Evolutionary conservation across 2,113 vertebrate species (phyloP), one percentile per base, ranked within the genome.

Genomic region (Alexandromys fortis): DNA sequence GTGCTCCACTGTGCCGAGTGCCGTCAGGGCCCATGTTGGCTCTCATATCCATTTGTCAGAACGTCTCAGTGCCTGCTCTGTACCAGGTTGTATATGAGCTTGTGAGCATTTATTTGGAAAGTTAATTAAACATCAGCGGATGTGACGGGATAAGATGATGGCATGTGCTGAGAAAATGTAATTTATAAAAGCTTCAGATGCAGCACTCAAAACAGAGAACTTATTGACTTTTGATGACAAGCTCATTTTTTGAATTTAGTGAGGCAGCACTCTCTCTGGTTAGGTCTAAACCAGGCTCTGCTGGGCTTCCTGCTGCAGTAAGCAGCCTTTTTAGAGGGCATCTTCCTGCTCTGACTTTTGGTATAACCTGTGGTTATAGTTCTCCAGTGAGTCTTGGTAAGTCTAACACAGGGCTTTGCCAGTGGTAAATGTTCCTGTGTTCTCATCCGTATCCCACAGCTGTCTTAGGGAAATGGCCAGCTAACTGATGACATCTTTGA

Each of bases 401-500:
- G 72, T 55, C 58, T 26, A 63, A 42, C 12, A 45, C 8, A 33
- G 72, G 73, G 30, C 86, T 91, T 89, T 81, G 67, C 30, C 79
- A n/a, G 96, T 6, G 22, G 61, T 63, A 61, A 93, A 90, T 76
- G 33, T 91, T 76, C 88, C 88, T 92, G 22, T 94, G 92, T 83
- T 95, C 86, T 95, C 96, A 55, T 94, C n/a, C 79, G 42, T 65
- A 83, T 93, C 22, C 42, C 55, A 33, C 24, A 86, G 49, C 68
- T 95, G 13, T 92, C 17, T 30, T 24, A 35, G 79, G 67, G 95
- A 19, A 21, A 89, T 47, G 35, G 81, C 82, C 86, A 90, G 75
- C 96, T 93, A 90, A 49, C 77, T 52, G 68, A 89, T 94, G 77
- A 77, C 87, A 28, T 89, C 42, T 89, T 94, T 96, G 63, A 58